Evolutionary conservation across 1,140 invertebrate genomes (phyloP).

Genomic region (Conus ventricosus): DNA sequence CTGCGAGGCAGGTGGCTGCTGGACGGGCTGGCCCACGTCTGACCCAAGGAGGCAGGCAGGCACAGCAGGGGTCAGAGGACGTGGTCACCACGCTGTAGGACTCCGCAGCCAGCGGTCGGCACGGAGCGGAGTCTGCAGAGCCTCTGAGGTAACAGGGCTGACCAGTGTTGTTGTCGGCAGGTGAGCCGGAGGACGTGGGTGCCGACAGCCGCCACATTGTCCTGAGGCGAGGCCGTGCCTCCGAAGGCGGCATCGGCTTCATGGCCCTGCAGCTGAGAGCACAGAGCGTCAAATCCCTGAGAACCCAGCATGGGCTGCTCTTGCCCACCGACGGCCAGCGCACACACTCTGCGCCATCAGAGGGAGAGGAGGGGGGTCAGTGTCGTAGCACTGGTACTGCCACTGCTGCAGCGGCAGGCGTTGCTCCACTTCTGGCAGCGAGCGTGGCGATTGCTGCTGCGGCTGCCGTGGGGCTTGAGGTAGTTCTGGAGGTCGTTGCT

Average conservation of each 20-base stretch:
- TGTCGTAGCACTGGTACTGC: background rate
- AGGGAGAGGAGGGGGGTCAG: background rate
- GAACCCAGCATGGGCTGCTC: background rate
- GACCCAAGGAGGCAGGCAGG: background rate
- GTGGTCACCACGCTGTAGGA: too few relatives aligned
- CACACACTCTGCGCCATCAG: background rate
- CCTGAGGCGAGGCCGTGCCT: background rate
- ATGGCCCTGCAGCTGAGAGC: background rate
- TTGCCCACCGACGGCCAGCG: background rate
- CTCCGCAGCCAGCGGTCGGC: too few relatives aligned
- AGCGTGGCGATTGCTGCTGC: background rate
- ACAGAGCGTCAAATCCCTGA: background rate
- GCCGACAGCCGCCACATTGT: background rate
- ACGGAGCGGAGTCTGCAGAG: too few relatives aligned
- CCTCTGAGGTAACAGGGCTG: too few relatives aligned
- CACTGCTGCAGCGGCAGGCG: background rate
- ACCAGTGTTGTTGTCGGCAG: background rate
- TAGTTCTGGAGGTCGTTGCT: background rate
- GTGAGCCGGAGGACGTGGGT: background rate
- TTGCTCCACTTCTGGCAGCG: too few relatives aligned
- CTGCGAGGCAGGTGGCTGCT: background rate
- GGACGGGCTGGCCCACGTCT: background rate
- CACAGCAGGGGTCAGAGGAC: too few relatives aligned
- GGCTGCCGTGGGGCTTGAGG: background rate
- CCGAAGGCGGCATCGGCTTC: background rate